A percentile compares a stretch with the other conserved stretches of the same genome.
These are phyloP conservation scores for Dryobota labecula DNA, from an alignment of 2,888 invertebrate genomes.

Conservation along the genomic window DNA sequence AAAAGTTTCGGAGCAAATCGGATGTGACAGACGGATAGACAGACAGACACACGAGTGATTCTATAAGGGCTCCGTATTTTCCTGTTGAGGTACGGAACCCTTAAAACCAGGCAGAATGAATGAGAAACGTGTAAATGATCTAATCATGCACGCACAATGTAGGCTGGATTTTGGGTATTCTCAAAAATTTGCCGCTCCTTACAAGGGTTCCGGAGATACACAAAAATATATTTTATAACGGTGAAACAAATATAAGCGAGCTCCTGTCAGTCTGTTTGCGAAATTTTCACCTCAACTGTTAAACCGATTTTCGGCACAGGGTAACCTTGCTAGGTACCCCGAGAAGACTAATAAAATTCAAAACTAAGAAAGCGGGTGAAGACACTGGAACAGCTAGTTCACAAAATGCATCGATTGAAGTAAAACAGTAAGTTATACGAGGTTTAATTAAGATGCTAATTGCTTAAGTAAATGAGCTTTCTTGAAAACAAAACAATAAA, in stretches of 20 bases:
- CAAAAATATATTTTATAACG: constrained; percentile 68
- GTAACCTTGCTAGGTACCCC: not conserved
- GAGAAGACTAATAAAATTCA: not conserved
- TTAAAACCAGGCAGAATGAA: not conserved
- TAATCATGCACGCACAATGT: constrained; percentile 4
- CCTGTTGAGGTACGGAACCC: too few relatives aligned
- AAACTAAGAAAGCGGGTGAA: not conserved
- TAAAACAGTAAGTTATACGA: constrained; percentile 32
- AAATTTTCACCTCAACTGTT: not conserved
- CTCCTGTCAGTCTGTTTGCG: not conserved
- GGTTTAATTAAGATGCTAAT: constrained; percentile 46
- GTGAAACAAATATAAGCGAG: constrained; percentile 49
- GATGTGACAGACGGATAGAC: too few relatives aligned
- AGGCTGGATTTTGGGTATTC: constrained; percentile 39
- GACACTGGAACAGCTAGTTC: not conserved
- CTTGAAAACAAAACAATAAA: constrained; percentile 25
- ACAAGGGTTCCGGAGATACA: constrained; percentile 51
- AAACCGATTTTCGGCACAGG: not conserved
- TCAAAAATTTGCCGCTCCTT: constrained; percentile 33
- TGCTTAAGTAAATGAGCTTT: constrained; percentile 22
- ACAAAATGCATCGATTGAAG: constrained; percentile 41
- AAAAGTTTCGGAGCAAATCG: too few relatives aligned
- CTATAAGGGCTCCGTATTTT: too few relatives aligned
- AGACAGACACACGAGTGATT: too few relatives aligned
- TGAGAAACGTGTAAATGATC: constrained; percentile 17